Evolutionary conservation across 2,113 vertebrate species (phyloP), one percentile per base, ranked within the genome.

Genomic region (Pyrgilauda ruficollis): DNA sequence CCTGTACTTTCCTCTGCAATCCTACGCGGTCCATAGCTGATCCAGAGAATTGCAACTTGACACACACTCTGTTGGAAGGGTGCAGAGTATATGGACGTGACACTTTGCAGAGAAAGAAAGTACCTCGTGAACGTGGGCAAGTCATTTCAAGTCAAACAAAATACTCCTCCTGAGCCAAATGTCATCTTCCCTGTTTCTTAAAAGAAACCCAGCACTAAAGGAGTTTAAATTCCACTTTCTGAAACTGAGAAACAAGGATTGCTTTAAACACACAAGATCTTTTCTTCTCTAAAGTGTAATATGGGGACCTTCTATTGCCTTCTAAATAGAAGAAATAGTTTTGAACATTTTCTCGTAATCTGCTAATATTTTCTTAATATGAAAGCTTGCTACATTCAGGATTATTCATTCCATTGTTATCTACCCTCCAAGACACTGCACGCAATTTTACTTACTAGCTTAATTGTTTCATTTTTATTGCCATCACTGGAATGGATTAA

Each of bases 71-170:
- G 4, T 74, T 58, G 47, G 33, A 74, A 47, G n/a, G 9, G 12
- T 53, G 63, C 24, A 44, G 62, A 59, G 27, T 27, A 22, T 50
- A 13, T 17, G 17, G 39, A 23, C 3, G 0, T 4, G 17, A 15
- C n/a, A 27, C 16, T 7, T 58, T 50, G n/a, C 43, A 70, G 85
- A 75, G 79, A 66, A 53, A 77, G 17, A 78, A 74, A 59, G 35
- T 44, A 20, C 18, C 14, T 52, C 0, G 0, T 55, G 47, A 83
- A 35, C 0, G 0, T 15, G 28, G 68, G 12, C 23, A 4, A 53
- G 64, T 66, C 0, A 75, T 91, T 70, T 80, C 16, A 83, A 37
- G 37, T 50, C 43, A 62, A 58, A 50, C 6, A 3, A 76, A 81
- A 41, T 17, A 8, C 14, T 28, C 13, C 16, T 69, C 55, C 26